Evolutionary conservation across 2,797 vertebrate genomes (phyloP), one percentile per base, ranked within the genome.

Genomic region (Pteropus rufus): DNA sequence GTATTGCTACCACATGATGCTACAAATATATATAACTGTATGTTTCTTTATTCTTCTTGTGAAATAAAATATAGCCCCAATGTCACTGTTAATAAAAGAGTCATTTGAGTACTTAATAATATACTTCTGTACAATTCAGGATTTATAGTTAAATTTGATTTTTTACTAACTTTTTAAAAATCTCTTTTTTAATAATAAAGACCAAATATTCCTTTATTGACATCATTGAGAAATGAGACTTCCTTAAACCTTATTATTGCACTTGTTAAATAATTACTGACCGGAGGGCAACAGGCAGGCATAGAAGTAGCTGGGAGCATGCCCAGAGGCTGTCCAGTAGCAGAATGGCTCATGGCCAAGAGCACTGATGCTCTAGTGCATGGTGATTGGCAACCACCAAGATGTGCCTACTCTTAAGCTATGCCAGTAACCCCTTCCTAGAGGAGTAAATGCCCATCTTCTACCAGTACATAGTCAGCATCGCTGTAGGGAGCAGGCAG

Each of bases 401-500:
- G 58, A 81, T 4, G 3, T 19, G 19, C 58, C 52, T 82, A 5
- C 12, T 44, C 29, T 2, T 75, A 41, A 82, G 18, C 29, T 69
- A 7, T 31, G 62, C 77, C 60, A 24, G 0, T 5, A 7, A 31
- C 15, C 0, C 58, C 39, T 65, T 65, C 56, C 18, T 54, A 16
- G n/a, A 46, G 14, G 36, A 73, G 12, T 65, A 9, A 2, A 3
- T 41, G 65, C 67, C 65, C 26, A 0, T 73, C 24, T 34, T 73
- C 31, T 5, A 24, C 54, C 16, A 26, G 23, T 69, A 26, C 12
- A 10, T 98, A 99, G 99, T 99, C 98, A 99, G 99, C 93, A 99
- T 99, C 97, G 99, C 99, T 87, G 99, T 99, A 21, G 99, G 98
- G 39, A 99, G 99, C 89, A 99, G 99, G 97, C 99, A 99, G 98